A percentile compares a stretch with the other conserved stretches of the same genome.
Conservation (phyloP, 1,140 invertebrate genomes). For the Neodiprion lecontei region DNA sequence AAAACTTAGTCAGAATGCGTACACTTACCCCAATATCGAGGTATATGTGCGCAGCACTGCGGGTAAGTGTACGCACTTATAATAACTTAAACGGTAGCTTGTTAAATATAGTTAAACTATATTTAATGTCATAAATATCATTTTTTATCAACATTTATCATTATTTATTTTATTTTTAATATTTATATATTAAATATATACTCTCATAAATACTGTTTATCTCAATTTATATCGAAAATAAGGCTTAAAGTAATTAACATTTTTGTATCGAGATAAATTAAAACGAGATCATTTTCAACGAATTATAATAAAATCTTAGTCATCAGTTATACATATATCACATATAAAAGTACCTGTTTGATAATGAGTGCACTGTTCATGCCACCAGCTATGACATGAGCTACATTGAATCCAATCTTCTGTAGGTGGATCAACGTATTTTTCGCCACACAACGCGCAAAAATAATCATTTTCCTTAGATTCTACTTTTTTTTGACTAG, state of each 20-base stretch:
- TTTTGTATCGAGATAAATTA: slow-evolving; percentile 12
- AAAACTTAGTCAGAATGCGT: slow-evolving; percentile 11
- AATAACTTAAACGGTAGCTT: too few species aligned
- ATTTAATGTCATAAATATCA: slow-evolving; percentile 3
- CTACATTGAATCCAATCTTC: slow-evolving; percentile 19
- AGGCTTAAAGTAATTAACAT: slow-evolving; percentile 15
- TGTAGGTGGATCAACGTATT: slow-evolving; percentile 15
- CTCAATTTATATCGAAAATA: neutral
- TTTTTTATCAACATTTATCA: slow-evolving; percentile 15
- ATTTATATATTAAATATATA: slow-evolving; percentile 12
- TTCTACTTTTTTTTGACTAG: neutral
- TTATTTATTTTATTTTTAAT: slow-evolving; percentile 13
- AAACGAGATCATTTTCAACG: neutral
- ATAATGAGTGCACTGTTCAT: slow-evolving; percentile 18
- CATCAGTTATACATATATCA: neutral
- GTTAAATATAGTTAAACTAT: too few species aligned
- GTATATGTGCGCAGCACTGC: too few species aligned
- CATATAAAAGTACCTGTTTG: slow-evolving; percentile 17
- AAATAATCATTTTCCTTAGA: slow-evolving; percentile 15
- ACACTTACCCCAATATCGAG: too few species aligned
- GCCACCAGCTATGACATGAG: slow-evolving; percentile 14
- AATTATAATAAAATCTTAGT: too few species aligned
- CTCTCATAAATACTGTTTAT: slow-evolving; percentile 11
- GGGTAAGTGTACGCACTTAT: too few species aligned
- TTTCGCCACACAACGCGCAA: slow-evolving; percentile 17